phyloP scores from a whole-genome alignment of 2,113 vertebrate species.

The Catharus minimus region DNA sequence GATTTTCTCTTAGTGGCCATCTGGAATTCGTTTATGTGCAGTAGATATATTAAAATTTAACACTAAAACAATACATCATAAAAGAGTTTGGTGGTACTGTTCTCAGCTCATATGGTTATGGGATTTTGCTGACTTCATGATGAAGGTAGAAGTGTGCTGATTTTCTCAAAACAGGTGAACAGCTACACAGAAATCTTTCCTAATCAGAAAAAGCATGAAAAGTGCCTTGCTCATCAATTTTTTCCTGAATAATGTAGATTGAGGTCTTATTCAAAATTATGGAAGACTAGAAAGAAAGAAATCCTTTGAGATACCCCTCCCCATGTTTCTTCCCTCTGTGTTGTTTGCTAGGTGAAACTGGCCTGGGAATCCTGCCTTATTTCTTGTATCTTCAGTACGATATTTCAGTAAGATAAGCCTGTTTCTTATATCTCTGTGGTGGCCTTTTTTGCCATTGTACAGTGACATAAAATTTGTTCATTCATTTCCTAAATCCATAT shows the following conservation, averaged over 20 bases:
- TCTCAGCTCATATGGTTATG: background rate
- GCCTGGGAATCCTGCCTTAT: background rate
- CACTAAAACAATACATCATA: background rate
- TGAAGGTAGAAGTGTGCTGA: background rate
- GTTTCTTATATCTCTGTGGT: background rate
- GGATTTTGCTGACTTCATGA: background rate
- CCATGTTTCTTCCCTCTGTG: background rate
- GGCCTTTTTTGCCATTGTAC: background rate
- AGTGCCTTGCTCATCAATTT: background rate
- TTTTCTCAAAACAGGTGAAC: background rate
- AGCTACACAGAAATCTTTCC: background rate
- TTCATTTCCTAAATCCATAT: slow-evolving; percentile 17
- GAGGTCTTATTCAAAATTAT: background rate
- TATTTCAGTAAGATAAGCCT: background rate
- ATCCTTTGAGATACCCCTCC: background rate
- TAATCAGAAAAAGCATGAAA: background rate
- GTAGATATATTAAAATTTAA: background rate
- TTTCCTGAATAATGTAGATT: background rate
- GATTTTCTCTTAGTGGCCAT: background rate
- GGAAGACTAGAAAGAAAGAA: background rate
- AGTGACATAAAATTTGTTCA: background rate
- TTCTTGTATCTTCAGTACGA: background rate
- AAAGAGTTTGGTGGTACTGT: background rate
- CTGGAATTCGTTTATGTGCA: background rate
- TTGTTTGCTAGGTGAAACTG: background rate